Conservation (phyloP, 2,797 vertebrate genomes). For the Channallabes apus region DNA sequence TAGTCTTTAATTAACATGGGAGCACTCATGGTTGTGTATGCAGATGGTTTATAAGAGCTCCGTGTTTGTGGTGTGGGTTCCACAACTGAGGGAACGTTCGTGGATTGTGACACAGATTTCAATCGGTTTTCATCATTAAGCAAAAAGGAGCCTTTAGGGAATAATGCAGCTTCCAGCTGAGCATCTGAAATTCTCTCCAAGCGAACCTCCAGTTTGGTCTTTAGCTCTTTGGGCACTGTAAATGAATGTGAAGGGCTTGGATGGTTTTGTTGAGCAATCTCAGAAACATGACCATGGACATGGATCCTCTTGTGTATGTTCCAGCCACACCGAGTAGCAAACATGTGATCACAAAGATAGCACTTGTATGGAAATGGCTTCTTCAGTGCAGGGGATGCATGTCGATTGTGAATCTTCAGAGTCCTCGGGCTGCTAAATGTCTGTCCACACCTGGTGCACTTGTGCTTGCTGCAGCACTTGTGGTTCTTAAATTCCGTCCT, state of each 20-base stretch:
- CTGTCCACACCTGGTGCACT: conserved; percentile 49
- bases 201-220: conserved; percentile 50
- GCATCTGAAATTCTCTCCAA: conserved; percentile 54
- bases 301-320: conserved; percentile 49
- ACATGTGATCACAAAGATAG: conserved; percentile 41
- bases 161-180: conserved; percentile 52
- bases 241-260: not conserved
- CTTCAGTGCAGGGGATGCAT: not conserved
- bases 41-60: not conserved
- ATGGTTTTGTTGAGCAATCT: not conserved
- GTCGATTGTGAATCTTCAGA: conserved; percentile 18
- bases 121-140: not conserved
- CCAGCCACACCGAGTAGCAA: conserved; percentile 53
- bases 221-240: conserved; percentile 32
- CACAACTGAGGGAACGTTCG: not conserved
- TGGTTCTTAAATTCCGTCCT: conserved; percentile 36
- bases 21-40: not conserved
- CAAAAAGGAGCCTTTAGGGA: conserved; percentile 22
- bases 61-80: not conserved
- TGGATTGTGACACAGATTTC: not conserved
- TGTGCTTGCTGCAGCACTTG: conserved; percentile 38
- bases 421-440: conserved; percentile 32
- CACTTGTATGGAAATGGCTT: conserved; percentile 37
- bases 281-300: not conserved
- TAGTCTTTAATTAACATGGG: not conserved